These are phyloP conservation scores for Drosophila pegasa DNA, from an alignment of 2,888 invertebrate species.

Conservation along the genomic window DNA sequence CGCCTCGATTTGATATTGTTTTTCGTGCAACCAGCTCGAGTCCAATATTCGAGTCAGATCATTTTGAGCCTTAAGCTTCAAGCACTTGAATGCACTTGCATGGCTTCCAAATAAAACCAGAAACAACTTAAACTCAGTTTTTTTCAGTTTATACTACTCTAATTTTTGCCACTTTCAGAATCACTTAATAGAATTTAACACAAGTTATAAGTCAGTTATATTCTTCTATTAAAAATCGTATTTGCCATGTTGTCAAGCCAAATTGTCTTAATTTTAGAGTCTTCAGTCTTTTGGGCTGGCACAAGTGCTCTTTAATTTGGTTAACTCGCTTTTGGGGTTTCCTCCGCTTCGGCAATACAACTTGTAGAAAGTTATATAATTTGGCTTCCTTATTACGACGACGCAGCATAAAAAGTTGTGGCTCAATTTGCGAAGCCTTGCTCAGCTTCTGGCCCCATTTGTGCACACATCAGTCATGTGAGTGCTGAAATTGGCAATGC, in stretches of 20 bases:
- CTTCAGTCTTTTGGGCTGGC: background rate
- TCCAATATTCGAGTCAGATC: too few species aligned
- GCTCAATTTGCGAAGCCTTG: slow-evolving; percentile 6
- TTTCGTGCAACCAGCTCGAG: too few species aligned
- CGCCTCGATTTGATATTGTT: too few species aligned
- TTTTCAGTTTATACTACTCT: too few species aligned
- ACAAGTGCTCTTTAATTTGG: slow-evolving; percentile 6
- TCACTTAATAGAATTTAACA: background rate
- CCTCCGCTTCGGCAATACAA: background rate
- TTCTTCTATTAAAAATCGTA: too few species aligned
- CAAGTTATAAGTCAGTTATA: background rate
- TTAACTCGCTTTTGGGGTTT: slow-evolving; percentile 1
- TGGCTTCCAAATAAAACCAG: too few species aligned
- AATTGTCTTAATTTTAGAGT: background rate
- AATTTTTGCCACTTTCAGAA: too few species aligned
- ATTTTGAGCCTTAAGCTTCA: too few species aligned
- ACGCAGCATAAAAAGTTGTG: slow-evolving; percentile 8
- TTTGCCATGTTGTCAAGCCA: background rate
- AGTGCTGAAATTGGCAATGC: slow-evolving; percentile 14
- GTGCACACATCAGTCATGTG: slow-evolving; percentile 4
- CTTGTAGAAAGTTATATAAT: slow-evolving; percentile 7
- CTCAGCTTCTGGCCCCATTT: background rate
- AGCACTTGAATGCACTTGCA: too few species aligned
- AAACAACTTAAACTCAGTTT: too few species aligned
- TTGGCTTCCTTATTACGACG: slow-evolving; percentile 13